phyloP scores from a whole-genome alignment of 2,888 invertebrate species.

The Agonopterix alstromeriana region DNA sequence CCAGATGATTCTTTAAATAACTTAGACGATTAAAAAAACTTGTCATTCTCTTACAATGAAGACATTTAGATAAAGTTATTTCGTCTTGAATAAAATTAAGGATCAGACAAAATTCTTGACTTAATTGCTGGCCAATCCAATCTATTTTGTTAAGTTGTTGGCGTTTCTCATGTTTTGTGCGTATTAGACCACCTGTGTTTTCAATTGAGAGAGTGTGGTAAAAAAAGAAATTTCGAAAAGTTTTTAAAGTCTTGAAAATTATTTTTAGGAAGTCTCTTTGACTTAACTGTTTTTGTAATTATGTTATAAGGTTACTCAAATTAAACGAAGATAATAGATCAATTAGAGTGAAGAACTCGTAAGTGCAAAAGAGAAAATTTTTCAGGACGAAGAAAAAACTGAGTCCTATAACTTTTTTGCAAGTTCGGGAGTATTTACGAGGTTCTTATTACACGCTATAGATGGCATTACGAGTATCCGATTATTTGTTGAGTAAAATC shows the following conservation, averaged over 20 bases:
- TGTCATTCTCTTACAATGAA: conserved; percentile 38
- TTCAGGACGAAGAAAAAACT: too few species aligned
- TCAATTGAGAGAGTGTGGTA: background rate
- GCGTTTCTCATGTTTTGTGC: conserved; percentile 15
- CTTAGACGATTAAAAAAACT: conserved; percentile 19
- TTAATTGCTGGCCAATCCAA: conserved; percentile 17
- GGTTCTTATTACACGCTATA: too few species aligned
- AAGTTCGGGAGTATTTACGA: too few species aligned
- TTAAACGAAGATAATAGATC: too few species aligned
- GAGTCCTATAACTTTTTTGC: too few species aligned
- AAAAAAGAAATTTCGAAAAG: background rate
- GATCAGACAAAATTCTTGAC: conserved; percentile 29
- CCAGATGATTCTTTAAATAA: conserved; percentile 11
- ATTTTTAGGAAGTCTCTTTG: too few species aligned
- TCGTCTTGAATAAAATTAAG: conserved; percentile 40
- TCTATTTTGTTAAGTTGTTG: conserved; percentile 18
- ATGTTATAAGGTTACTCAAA: too few species aligned
- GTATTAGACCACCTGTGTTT: conserved; percentile 15
- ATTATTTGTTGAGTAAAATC: too few species aligned
- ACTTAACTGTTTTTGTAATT: too few species aligned
- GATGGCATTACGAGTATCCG: too few species aligned
- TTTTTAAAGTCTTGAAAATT: background rate
- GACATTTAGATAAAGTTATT: conserved; percentile 44
- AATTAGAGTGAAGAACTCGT: too few species aligned
- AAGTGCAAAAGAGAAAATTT: too few species aligned